These are phyloP conservation scores for Notodonta ziczac DNA, from an alignment of 2,888 invertebrate genomes.

Conservation along the genomic window DNA sequence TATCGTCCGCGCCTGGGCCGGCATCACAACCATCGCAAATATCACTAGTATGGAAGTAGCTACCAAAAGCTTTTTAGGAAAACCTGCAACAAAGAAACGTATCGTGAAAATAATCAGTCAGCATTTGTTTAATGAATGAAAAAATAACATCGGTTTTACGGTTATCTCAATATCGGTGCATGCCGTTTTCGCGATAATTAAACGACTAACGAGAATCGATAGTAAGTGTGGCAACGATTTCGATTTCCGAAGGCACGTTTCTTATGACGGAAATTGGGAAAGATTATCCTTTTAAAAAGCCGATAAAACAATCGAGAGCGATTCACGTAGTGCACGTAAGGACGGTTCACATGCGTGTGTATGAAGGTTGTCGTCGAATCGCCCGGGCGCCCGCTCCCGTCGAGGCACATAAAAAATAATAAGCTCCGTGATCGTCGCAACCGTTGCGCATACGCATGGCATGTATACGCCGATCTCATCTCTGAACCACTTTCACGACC, in stretches of 20 bases:
- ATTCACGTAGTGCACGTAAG: neutral
- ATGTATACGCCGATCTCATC: slow-evolving; percentile 63
- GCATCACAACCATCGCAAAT: slow-evolving; percentile 73
- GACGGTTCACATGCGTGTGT: slow-evolving; percentile 1
- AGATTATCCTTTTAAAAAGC: neutral
- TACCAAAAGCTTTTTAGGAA: slow-evolving; percentile 82
- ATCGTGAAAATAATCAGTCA: slow-evolving; percentile 4
- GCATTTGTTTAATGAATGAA: neutral
- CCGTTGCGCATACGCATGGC: slow-evolving; percentile 44
- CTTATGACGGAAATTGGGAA: neutral
- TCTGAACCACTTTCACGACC: slow-evolving; percentile 65
- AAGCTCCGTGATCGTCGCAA: slow-evolving; percentile 70
- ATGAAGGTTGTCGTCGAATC: slow-evolving; percentile 11
- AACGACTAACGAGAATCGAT: slow-evolving; percentile 32
- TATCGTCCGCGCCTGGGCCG: slow-evolving; percentile 64
- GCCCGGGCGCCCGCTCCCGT: slow-evolving; percentile 42
- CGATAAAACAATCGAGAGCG: neutral
- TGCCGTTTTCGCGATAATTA: neutral
- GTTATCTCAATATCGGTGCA: slow-evolving; percentile 11
- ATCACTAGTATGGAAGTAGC: slow-evolving; percentile 75
- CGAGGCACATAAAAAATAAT: slow-evolving; percentile 81
- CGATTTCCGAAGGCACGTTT: neutral
- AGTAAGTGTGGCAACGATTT: slow-evolving; percentile 9
- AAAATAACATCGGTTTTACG: slow-evolving; percentile 22
- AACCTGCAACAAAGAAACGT: slow-evolving; percentile 69